Base-by-base conservation (phyloP, 2,888 invertebrate genomes). In the Allolobophora icterica region DNA sequence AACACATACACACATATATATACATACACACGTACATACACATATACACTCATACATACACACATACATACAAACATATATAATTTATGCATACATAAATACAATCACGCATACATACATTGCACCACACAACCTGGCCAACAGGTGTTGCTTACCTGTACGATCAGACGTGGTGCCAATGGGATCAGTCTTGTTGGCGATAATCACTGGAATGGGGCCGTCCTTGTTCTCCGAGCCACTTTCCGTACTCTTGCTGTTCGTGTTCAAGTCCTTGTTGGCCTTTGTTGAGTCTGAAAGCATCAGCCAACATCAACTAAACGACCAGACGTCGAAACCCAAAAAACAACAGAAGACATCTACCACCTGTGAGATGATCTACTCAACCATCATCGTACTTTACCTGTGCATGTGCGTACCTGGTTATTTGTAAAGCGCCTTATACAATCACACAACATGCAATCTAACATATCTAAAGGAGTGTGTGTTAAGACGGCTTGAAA, bases 141-240 rank as follows among this genome's bases (percentile, higher is more conserved):
- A 71, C 8, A 30, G n/a, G n/a, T n/a, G 71, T n/a, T n/a, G n/a
- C 19, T 35, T 87, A 87, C 87, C 87, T 34, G 87, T 35, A 34
- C 87, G 84, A 34, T 84, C 87, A 24, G 87, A 38, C 13, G 30
- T n/a, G 71, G 71, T n/a, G 71, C 71, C 71, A 71, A n/a, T n/a
- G 71, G 71, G 30, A n/a, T 71, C 71, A 13, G 71, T 71, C 34
- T 87, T 87, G 87, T 24, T 87, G 35, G 87, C 38, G 34, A 87
- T 34, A 35, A 87, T 87, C 34, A 87, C 87, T 38, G 87, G 87
- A 38, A 91, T 84, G 84, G 84, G 40, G n/a, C 38, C 40, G 52
- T 90, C 91, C 58, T 90, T 90, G 34, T 90, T 45, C 35, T 91
- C 91, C 52, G 58, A 87, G 19, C 87, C 84, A n/a, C 89, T 45